Percentiles rank a stretch among this genome's conserved stretches.
phyloP scores from a whole-genome alignment of 2,113 vertebrate species.

The Mastomys natalensis region DNA sequence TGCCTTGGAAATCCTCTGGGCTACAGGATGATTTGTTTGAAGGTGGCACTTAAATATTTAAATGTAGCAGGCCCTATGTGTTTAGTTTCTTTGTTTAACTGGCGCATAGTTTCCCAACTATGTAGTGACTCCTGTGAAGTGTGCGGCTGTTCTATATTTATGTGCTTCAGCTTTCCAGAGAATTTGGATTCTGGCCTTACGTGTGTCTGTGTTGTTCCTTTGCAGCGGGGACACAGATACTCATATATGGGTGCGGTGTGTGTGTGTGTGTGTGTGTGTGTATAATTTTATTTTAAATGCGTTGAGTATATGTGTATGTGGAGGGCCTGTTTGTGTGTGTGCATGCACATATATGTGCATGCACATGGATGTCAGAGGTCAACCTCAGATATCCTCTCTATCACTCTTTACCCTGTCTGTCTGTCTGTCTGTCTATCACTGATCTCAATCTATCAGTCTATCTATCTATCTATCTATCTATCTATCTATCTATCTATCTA shows the following conservation, averaged over 20 bases:
- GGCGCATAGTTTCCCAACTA: conserved; percentile 89
- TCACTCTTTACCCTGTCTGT: background rate
- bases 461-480: too few species aligned
- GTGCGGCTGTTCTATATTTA: conserved; percentile 86
- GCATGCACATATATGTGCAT: background rate
- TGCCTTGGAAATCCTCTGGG: conserved; percentile 75
- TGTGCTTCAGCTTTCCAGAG: conserved; percentile 81
- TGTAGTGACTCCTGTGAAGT: conserved; percentile 85
- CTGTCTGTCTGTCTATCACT: background rate
- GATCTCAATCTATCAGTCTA: too few species aligned
- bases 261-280: background rate
- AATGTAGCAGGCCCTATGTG: conserved; percentile 88
- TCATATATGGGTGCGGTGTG: background rate
- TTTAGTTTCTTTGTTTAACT: conserved; percentile 91
- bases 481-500: too few species aligned
- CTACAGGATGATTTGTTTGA: conserved; percentile 87
- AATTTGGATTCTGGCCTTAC: conserved; percentile 78
- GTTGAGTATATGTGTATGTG: background rate
- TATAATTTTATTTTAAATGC: background rate
- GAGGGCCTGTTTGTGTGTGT: background rate
- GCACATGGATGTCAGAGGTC: background rate
- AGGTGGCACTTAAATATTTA: conserved; percentile 89
- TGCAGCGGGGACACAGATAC: conserved; percentile 15
- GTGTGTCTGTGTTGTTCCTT: conserved; percentile 80
- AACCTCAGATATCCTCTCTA: background rate